These are phyloP conservation scores for Cinclus cinclus DNA, from an alignment of 2,113 vertebrate genomes.

Conservation along the genomic window DNA sequence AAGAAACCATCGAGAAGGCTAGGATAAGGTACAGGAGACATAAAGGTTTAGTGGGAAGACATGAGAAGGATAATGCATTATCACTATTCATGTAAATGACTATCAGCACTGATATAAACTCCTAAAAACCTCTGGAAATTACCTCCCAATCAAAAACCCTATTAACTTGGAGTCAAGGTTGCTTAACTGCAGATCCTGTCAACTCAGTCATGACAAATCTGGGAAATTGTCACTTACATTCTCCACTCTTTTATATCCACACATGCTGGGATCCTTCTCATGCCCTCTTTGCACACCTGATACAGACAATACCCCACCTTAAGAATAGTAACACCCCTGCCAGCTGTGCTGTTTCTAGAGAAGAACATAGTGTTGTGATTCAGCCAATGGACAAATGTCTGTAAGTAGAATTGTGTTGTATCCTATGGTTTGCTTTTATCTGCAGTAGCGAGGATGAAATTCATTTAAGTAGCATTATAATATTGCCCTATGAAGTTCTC, in stretches of 20 bases:
- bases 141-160: slow-evolving; percentile 44
- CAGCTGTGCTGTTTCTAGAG: background rate
- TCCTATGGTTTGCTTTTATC: background rate
- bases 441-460: background rate
- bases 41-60: slow-evolving; percentile 12
- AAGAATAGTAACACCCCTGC: background rate
- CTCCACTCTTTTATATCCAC: background rate
- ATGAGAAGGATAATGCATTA: slow-evolving; percentile 34
- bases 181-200: slow-evolving; percentile 53
- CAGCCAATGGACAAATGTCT: background rate
- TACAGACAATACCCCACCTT: background rate
- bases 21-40: slow-evolving; percentile 14
- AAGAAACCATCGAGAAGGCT: background rate
- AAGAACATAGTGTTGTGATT: background rate
- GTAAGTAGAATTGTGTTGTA: background rate
- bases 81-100: slow-evolving; percentile 52
- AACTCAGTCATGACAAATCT: slow-evolving; percentile 46
- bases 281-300: accelerated
- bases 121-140: slow-evolving; percentile 47
- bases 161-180: slow-evolving; percentile 62
- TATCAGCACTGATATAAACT: slow-evolving; percentile 41
- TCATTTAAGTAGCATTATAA: background rate
- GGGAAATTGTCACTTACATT: slow-evolving; percentile 1
- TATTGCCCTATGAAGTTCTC: background rate
- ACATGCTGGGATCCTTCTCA: background rate